phyloP scores from a whole-genome alignment of 2,113 vertebrate genomes.

The Pterocles orientalis region DNA sequence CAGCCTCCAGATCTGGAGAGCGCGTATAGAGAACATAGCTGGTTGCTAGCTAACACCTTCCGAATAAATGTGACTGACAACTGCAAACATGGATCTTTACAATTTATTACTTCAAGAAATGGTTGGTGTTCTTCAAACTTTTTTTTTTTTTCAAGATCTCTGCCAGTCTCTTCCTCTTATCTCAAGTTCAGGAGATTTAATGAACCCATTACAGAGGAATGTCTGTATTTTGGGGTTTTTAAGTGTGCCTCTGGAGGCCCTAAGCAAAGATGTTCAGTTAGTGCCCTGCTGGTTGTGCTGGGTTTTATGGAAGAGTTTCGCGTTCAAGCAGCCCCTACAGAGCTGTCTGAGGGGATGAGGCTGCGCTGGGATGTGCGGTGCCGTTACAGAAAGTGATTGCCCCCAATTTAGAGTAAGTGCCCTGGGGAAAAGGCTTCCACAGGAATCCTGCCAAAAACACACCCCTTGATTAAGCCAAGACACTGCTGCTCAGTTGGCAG shows the following conservation, averaged over 20 bases:
- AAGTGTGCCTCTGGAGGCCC: not conserved
- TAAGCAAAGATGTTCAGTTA: not conserved
- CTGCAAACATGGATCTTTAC: not conserved
- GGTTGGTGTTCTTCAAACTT: not conserved
- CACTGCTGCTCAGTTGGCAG: not conserved
- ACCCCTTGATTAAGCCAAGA: not conserved
- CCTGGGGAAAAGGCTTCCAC: not conserved
- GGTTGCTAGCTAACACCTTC: slow-evolving; percentile 70
- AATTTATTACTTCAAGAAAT: not conserved
- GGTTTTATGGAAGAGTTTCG: not conserved
- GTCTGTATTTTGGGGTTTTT: not conserved
- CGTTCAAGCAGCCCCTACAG: not conserved
- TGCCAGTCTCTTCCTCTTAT: not conserved
- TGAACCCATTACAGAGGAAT: not conserved
- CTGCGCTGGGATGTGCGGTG: not conserved
- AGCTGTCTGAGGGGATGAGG: not conserved
- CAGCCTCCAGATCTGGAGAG: slow-evolving; percentile 59
- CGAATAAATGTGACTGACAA: not conserved
- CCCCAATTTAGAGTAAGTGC: not conserved
- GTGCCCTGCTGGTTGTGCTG: not conserved
- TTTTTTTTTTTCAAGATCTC: not conserved
- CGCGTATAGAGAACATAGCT: not conserved
- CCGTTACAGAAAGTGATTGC: not conserved
- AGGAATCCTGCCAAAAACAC: not conserved
- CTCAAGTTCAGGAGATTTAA: not conserved